Percentiles rank a stretch among this genome's conserved stretches.
These are phyloP conservation scores for Heliconius melpomene DNA, from an alignment of 1,140 invertebrate genomes.

Conservation along the genomic window DNA sequence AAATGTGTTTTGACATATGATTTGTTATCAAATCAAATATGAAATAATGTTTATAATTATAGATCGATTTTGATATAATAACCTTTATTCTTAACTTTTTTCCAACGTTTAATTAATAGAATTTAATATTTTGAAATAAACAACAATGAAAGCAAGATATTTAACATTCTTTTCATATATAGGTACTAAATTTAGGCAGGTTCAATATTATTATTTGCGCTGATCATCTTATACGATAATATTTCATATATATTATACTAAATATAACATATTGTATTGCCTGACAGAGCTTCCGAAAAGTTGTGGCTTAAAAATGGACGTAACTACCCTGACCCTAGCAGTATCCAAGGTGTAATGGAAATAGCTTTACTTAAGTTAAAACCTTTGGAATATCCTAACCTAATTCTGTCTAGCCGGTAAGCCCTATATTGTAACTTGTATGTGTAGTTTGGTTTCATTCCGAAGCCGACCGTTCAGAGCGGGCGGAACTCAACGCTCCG, in stretches of 20 bases:
- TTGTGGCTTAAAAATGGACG: slow-evolving; percentile 63
- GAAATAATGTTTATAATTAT: background rate
- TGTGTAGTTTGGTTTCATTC: too few species aligned
- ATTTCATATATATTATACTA: slow-evolving; percentile 2
- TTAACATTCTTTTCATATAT: slow-evolving; percentile 84
- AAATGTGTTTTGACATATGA: too few species aligned
- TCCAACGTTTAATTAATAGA: background rate
- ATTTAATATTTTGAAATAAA: background rate
- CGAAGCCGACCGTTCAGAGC: too few species aligned
- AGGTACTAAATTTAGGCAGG: slow-evolving; percentile 82
- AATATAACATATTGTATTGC: slow-evolving; percentile 2
- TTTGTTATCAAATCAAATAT: too few species aligned
- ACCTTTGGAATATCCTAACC: slow-evolving; percentile 76
- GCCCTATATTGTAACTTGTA: slow-evolving; percentile 17
- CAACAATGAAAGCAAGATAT: slow-evolving; percentile 81
- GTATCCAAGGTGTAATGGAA: slow-evolving; percentile 85
- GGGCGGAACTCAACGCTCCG: too few species aligned
- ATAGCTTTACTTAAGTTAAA: slow-evolving; percentile 78
- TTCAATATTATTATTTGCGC: slow-evolving; percentile 12
- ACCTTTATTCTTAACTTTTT: background rate
- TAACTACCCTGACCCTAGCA: slow-evolving; percentile 78
- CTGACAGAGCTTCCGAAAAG: slow-evolving; percentile 65
- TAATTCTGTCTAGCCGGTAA: slow-evolving; percentile 85
- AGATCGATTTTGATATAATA: background rate
- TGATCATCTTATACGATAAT: background rate